Base-by-base conservation (phyloP, 2,888 invertebrate genomes). In the Eupsilia transversa region DNA sequence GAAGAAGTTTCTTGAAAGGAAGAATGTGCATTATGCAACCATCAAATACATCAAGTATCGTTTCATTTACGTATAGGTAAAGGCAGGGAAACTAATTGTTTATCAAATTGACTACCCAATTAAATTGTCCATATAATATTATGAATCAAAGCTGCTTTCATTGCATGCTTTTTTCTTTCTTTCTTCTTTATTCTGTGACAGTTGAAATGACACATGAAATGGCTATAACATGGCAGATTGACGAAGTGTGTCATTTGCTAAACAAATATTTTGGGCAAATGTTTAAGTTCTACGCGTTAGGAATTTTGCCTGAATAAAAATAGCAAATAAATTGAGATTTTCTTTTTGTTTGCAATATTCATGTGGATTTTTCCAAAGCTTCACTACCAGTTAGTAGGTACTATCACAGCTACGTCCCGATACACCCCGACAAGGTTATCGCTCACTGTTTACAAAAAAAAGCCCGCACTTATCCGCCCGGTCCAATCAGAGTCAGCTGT, bases 381-480 rank as follows among this genome's bases (percentile, higher is more conserved):
- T 38, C 2, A n/a, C 5, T n/a, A 57, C 17, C 0, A 27, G 30
- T 17, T 0, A 2, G 12, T n/a, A 12, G 12, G 14, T 56, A 43
- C 71, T 54, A 54, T 63, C 54, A 68, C 38, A 70, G 35, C 33
- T 52, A 54, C 12, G 30, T 41, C 17, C 17, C 27, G 61, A 74
- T 49, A 20, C 27, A 41, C 30, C 49, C 52, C 17, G 43, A 52
- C 72, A 71, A 61, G 54, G 46, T 59, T 54, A 77, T 46, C 65
- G 46, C n/a, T 46, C 60, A 60, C n/a, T 49, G 61, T 77, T 60
- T 56, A 43, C 41, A 63, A 59, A 64, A 77, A 41, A 52, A 61
- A 52, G 17, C 54, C 27, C 41, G 7, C 61, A 52, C 72, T 57
- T 66, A 77, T 49, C 65, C 61, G 41, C 5, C 3, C 3, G 10